Evolutionary conservation across 2,113 vertebrate genomes (phyloP).

Genomic region (Podarcis raffonei): DNA sequence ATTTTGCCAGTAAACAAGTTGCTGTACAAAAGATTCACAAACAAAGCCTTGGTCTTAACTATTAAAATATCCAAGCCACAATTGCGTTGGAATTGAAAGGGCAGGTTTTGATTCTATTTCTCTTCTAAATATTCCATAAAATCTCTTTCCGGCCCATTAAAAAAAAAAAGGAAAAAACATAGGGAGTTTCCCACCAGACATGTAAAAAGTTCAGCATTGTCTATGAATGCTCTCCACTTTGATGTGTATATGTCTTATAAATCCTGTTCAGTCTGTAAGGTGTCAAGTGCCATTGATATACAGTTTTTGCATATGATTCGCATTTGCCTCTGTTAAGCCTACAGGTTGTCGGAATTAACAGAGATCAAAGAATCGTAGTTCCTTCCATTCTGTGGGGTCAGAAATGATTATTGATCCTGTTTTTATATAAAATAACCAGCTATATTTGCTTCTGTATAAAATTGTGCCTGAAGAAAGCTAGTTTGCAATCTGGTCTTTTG

Average conservation of each 20-base stretch:
- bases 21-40: neutral
- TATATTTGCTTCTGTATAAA: too few species aligned
- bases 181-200: neutral
- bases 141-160: neutral
- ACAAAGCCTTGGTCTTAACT: neutral
- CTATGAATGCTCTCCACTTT: neutral
- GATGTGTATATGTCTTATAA: neutral
- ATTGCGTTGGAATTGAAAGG: neutral
- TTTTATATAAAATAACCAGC: too few species aligned
- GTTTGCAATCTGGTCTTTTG: too few species aligned
- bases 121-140: neutral
- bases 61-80: neutral
- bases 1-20: neutral
- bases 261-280: neutral
- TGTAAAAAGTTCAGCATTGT: neutral
- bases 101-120: neutral
- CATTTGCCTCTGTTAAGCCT: slow-evolving; percentile 19
- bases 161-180: too few species aligned
- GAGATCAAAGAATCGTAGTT: neutral
- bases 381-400: too few species aligned
- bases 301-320: neutral
- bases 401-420: too few species aligned
- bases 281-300: neutral
- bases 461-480: too few species aligned
- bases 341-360: slow-evolving; percentile 4